Base-by-base conservation (phyloP, 1,140 invertebrate genomes). In the Ceratina australensis region DNA sequence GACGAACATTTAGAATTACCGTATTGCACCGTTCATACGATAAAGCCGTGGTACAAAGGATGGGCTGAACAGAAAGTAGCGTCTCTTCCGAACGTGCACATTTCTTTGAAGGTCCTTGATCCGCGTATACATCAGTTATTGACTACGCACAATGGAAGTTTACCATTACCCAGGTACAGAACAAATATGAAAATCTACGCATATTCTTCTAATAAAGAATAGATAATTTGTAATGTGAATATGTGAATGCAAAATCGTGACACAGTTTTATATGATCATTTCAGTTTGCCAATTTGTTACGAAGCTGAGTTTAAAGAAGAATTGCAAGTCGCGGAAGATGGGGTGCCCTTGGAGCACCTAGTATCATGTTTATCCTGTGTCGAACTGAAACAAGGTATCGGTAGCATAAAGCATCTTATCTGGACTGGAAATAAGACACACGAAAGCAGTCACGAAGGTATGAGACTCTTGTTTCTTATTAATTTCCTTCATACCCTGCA, bases 321-420 rank as follows among this genome's bases (percentile, higher is more conserved):
- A 47, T 80, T 96, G 84, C 88, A 93, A 57, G 83, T 93, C 28
- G 87, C 94, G 86, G 93, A 94, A 42, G 93, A 92, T 75, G 96
- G 97, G 2, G 96, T 98, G 7, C 95, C 96, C 15, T 89, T 98
- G 24, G 97, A 98, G 87, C 97, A 98, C 91, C 92, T 98, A 24
- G 93, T 98, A 0, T 95, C 96, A n/a, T 97, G 96, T 91, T 93
- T 98, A 18, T 93, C 94, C n/a, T 95, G 95, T 56, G 94, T 97
- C 18, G 93, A 95, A 83, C 92, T 96, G 68, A 94, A 89, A 86
- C 94, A 91, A 85, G 92, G 87, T 63, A 89, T 85, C 83, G 93
- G 90, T 78, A 92, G 85, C 87, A 93, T 92, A 28, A 94, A 91
- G 87, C 94, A 89, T 86, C 91, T 93, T 80, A 90, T 86, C 65